phyloP scores from a whole-genome alignment of 2,113 vertebrate species.

The Geococcyx californianus region DNA sequence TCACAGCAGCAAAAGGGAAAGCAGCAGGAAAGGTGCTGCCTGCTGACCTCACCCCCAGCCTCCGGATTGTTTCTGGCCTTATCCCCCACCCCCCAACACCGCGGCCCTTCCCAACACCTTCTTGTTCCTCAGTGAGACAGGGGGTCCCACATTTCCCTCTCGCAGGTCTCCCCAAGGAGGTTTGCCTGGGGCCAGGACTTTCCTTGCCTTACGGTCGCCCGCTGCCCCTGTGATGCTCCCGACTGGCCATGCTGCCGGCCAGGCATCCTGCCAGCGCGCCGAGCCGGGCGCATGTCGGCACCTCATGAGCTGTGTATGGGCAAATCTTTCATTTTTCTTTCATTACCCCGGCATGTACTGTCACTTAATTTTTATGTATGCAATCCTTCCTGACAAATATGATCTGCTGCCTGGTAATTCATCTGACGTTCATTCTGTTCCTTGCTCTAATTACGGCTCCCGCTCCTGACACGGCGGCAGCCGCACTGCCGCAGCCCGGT shows the following conservation, averaged over 20 bases:
- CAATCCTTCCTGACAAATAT: constrained; percentile 85
- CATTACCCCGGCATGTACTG: constrained; percentile 83
- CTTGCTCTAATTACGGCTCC: constrained; percentile 81
- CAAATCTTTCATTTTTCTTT: constrained; percentile 84
- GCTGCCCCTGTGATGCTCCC: background rate
- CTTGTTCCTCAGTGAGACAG: background rate
- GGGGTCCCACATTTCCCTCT: background rate
- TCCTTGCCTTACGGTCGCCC: background rate
- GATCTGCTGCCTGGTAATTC: constrained; percentile 82
- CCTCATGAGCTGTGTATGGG: constrained; percentile 70
- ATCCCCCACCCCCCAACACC: background rate
- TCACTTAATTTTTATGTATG: constrained; percentile 87
- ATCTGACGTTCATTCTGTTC: constrained; percentile 81
- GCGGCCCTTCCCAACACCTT: background rate
- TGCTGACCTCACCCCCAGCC: background rate
- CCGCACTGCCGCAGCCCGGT: constrained; percentile 59
- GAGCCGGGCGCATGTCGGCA: constrained; percentile 49
- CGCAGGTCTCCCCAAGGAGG: fast-evolving
- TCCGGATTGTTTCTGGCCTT: background rate
- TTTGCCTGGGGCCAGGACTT: background rate
- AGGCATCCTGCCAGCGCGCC: background rate
- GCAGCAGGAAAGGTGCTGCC: background rate
- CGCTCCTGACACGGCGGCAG: constrained; percentile 62
- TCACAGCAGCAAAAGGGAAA: background rate
- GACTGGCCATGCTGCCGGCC: fast-evolving